A percentile compares a stretch with the other conserved stretches of the same genome.
These are phyloP conservation scores for Colius striatus DNA, from an alignment of 2,113 vertebrate species.

Conservation along the genomic window DNA sequence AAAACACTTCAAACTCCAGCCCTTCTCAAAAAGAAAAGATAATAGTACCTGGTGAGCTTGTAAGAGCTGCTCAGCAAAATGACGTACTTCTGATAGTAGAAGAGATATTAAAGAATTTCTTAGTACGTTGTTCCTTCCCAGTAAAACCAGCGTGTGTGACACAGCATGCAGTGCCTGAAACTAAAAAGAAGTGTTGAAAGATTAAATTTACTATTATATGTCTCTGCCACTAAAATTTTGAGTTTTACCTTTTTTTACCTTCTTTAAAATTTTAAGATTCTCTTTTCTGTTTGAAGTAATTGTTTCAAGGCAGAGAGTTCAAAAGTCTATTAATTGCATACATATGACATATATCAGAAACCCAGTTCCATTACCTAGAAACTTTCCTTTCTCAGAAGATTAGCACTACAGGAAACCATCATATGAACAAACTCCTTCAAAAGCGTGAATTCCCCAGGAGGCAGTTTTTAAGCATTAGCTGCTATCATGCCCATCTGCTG, in stretches of 20 bases:
- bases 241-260: not conserved
- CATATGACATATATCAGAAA: not conserved
- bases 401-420: not conserved
- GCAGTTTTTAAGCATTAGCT: not conserved
- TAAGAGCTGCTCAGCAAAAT: conserved; percentile 78
- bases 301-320: not conserved
- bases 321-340: not conserved
- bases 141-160: conserved; percentile 72
- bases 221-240: not conserved
- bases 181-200: conserved; percentile 60
- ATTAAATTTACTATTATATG: not conserved
- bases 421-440: not conserved
- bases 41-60: conserved; percentile 79
- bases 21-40: not conserved
- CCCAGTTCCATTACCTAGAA: not conserved
- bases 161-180: conserved; percentile 78
- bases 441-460: not conserved
- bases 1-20: not conserved
- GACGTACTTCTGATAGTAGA: conserved; percentile 79
- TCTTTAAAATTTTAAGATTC: not conserved
- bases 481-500: not conserved
- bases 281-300: no score
- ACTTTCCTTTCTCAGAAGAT: not conserved
- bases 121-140: conserved; percentile 79
- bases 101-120: conserved; percentile 78